Percentiles rank a stretch among this genome's conserved stretches.
phyloP scores from a whole-genome alignment of 2,113 vertebrate species.

The Pygoscelis adeliae region DNA sequence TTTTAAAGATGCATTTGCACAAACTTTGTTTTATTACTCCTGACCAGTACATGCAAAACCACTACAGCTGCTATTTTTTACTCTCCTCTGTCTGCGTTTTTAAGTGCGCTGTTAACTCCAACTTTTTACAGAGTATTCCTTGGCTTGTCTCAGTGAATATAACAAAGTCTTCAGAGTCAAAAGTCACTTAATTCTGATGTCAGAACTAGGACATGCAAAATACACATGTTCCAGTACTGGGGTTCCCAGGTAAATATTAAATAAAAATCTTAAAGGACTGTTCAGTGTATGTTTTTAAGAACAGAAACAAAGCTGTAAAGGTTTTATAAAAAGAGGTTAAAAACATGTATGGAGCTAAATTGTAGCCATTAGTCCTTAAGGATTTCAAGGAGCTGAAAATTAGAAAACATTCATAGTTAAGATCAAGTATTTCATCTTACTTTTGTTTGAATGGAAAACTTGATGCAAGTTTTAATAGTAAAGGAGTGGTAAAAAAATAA shows the following conservation, averaged over 20 bases:
- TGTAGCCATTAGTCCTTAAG: background rate
- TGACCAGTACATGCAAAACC: conserved; percentile 38
- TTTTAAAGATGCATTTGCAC: background rate
- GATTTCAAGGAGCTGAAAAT: conserved; percentile 14
- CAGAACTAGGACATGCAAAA: conserved; percentile 21
- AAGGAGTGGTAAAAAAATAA: background rate
- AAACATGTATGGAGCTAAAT: background rate
- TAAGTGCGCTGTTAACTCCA: background rate
- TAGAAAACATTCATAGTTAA: background rate
- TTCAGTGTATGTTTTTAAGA: background rate
- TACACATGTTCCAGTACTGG: background rate
- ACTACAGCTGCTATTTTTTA: background rate
- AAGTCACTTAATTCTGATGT: background rate
- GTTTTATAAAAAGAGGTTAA: background rate
- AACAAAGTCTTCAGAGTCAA: background rate
- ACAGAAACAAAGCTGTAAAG: background rate
- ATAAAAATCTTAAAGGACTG: background rate
- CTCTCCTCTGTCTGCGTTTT: background rate
- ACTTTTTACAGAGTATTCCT: background rate
- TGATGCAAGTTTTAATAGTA: background rate
- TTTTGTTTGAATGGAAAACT: background rate
- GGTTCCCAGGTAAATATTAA: background rate
- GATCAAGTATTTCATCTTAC: background rate
- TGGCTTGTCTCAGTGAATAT: background rate
- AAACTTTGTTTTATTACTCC: conserved; percentile 24